Evolutionary conservation across 1,140 invertebrate genomes (phyloP).

Genomic region (Lasioglossum baleicum): DNA sequence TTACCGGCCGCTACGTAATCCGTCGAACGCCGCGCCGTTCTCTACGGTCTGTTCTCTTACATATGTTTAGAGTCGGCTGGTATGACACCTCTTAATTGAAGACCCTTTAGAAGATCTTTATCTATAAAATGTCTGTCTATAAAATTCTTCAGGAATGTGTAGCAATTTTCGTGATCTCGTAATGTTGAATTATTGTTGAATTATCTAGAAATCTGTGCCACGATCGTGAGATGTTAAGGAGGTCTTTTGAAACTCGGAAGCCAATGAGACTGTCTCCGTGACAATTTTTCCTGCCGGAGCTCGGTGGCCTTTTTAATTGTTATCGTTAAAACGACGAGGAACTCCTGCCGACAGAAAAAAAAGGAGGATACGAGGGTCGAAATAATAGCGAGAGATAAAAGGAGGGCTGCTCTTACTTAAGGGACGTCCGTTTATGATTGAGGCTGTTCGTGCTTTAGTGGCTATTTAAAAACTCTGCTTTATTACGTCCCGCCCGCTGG

Average conservation of each 20-base stretch:
- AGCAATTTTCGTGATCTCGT: too few relatives aligned
- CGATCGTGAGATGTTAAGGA: slow-evolving; percentile 29
- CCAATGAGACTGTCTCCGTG: slow-evolving; percentile 67
- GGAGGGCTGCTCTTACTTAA: slow-evolving; percentile 64
- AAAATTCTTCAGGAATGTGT: too few relatives aligned
- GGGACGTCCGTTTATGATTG: slow-evolving; percentile 71
- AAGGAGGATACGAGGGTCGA: slow-evolving; percentile 48
- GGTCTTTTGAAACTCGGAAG: neutral
- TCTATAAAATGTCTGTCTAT: too few relatives aligned
- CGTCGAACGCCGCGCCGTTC: too few relatives aligned
- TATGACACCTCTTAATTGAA: too few relatives aligned
- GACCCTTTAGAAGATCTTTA: too few relatives aligned
- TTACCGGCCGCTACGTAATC: too few relatives aligned
- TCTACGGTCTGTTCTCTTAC: too few relatives aligned
- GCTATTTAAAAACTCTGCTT: slow-evolving; percentile 70
- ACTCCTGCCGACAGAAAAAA: slow-evolving; percentile 32
- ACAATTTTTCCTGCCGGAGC: slow-evolving; percentile 71
- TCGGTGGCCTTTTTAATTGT: slow-evolving; percentile 70
- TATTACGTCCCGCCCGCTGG: slow-evolving; percentile 58
- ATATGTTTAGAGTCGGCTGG: too few relatives aligned
- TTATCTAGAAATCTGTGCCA: slow-evolving; percentile 1
- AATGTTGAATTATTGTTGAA: neutral
- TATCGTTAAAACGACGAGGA: slow-evolving; percentile 68
- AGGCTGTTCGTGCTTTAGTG: slow-evolving; percentile 64
- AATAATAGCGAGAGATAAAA: slow-evolving; percentile 73